Conservation (phyloP, 1,140 invertebrate species). For the Agrypnia vestita region DNA sequence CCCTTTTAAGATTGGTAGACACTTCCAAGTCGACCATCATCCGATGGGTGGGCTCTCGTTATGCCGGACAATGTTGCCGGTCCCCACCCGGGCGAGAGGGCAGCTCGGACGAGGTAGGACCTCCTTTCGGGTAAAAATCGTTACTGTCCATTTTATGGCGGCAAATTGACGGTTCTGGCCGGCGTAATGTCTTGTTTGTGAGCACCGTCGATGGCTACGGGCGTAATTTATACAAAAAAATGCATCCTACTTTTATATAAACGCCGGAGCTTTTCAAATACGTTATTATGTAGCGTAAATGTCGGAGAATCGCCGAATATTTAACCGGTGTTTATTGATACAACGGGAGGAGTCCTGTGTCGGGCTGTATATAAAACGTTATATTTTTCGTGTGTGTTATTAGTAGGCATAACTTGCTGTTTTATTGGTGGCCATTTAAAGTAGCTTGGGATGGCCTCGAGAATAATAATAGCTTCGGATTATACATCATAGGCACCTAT, state of each 20-base stretch:
- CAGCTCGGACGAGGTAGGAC: neutral
- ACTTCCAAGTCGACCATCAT: too few relatives aligned
- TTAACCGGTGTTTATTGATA: constrained; percentile 12
- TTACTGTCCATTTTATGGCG: constrained; percentile 39
- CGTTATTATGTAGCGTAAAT: constrained; percentile 16
- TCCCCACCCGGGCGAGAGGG: neutral
- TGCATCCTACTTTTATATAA: constrained; percentile 23
- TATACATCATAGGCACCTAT: too few relatives aligned
- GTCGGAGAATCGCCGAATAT: constrained; percentile 13
- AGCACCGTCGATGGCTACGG: neutral
- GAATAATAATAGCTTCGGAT: too few relatives aligned
- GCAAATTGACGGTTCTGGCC: constrained; percentile 39
- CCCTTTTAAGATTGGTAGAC: too few relatives aligned
- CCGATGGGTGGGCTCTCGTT: neutral
- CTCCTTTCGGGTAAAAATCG: neutral
- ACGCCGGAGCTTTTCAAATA: constrained; percentile 15
- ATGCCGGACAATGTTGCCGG: neutral
- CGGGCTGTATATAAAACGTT: neutral
- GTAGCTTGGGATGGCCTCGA: too few relatives aligned
- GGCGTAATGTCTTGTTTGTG: constrained; percentile 23
- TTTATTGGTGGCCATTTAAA: neutral
- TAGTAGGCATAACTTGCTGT: neutral
- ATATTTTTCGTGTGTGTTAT: constrained; percentile 13
- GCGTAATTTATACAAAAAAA: constrained; percentile 15
- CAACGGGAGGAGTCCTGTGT: neutral